These are phyloP conservation scores for Apotomis betuletana DNA, from an alignment of 2,888 invertebrate species.

Conservation along the genomic window DNA sequence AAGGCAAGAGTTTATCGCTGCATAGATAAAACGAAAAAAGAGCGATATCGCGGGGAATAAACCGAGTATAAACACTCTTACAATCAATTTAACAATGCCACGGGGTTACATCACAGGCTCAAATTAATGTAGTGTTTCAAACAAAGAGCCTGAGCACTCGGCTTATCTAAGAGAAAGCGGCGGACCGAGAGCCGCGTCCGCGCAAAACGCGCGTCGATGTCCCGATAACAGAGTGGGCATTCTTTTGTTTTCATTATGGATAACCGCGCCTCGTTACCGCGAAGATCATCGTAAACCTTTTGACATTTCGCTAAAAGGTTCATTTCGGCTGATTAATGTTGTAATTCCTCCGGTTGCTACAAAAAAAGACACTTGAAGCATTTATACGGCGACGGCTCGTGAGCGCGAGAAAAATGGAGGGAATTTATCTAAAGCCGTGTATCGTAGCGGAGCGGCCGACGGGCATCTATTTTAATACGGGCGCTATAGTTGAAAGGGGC, in stretches of 20 bases:
- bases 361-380: constrained; percentile 71
- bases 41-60: constrained; percentile 49
- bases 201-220: constrained; percentile 59
- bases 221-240: constrained; percentile 60
- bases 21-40: constrained; percentile 22
- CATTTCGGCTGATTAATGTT: constrained; percentile 78
- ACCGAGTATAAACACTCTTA: constrained; percentile 61
- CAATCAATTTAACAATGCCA: constrained; percentile 72
- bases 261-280: constrained; percentile 66
- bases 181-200: constrained; percentile 44
- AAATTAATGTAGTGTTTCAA: constrained; percentile 73
- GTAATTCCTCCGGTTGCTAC: constrained; percentile 73
- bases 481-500: constrained; percentile 45
- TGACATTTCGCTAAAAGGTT: constrained; percentile 80
- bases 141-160: constrained; percentile 65
- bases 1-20: constrained; percentile 12
- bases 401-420: constrained; percentile 71
- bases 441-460: constrained; percentile 57
- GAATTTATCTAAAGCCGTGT: constrained; percentile 70
- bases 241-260: constrained; percentile 74
- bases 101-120: constrained; percentile 68
- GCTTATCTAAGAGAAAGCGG: constrained; percentile 77
- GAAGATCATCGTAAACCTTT: constrained; percentile 73
- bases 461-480: constrained; percentile 65
- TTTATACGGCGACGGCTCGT: constrained; percentile 70